Percentiles rank a stretch among this genome's conserved stretches.
Conservation (phyloP, 64 coral and sea anemone species). For the Anthopleura sola region DNA sequence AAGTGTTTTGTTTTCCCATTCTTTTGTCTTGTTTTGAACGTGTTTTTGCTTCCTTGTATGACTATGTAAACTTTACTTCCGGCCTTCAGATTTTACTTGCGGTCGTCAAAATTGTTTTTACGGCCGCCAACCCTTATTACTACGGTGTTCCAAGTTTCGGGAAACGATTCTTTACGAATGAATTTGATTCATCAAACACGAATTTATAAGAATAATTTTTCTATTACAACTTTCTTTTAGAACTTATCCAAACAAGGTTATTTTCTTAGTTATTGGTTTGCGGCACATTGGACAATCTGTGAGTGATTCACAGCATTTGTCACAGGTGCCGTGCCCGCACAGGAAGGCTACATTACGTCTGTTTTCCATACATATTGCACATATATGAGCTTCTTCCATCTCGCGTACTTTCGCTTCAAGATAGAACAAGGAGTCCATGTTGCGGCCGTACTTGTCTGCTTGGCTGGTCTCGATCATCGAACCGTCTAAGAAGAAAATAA, state of each 20-base stretch:
- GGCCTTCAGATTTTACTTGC: no score
- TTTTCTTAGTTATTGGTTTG: slow-evolving; percentile 76
- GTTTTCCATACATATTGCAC: slow-evolving; percentile 80
- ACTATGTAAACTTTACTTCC: no score
- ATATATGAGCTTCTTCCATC: slow-evolving; percentile 73
- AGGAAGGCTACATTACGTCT: slow-evolving; percentile 66
- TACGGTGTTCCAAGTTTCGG: no score
- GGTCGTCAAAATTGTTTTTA: no score
- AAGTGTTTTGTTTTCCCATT: no score
- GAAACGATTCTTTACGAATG: no score
- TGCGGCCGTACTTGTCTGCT: slow-evolving; percentile 70
- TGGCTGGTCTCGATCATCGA: neutral
- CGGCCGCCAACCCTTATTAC: no score
- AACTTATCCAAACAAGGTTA: slow-evolving; percentile 36
- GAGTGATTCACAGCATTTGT: slow-evolving; percentile 38
- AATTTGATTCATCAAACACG: no score
- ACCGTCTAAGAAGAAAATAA: slow-evolving; percentile 1
- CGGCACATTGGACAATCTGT: slow-evolving; percentile 79
- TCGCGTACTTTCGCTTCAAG: slow-evolving; percentile 80
- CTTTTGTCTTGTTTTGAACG: no score
- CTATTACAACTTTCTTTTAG: no score
- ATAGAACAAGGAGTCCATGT: slow-evolving; percentile 58
- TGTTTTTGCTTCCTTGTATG: no score
- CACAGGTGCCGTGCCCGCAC: slow-evolving; percentile 79
- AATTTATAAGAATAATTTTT: no score